phyloP scores from a whole-genome alignment of 2,888 invertebrate species.

The Zeuzera pyrina region DNA sequence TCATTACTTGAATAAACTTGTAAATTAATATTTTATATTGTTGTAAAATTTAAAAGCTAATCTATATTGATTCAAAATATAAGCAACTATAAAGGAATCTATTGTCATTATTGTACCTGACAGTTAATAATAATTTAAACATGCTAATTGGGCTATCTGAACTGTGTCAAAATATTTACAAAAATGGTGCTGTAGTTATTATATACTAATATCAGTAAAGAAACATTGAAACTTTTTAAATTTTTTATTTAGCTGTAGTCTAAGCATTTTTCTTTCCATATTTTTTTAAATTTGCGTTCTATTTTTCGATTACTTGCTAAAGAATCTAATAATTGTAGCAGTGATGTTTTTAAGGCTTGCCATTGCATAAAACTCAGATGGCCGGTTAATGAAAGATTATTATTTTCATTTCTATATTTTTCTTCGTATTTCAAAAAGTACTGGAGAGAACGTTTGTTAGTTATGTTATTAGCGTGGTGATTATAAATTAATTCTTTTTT shows the following conservation, averaged over 20 bases:
- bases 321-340: slow-evolving; percentile 34
- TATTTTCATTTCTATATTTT: slow-evolving; percentile 36
- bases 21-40: too few relatives aligned
- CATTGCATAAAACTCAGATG: slow-evolving; percentile 71
- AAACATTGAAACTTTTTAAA: slow-evolving; percentile 2
- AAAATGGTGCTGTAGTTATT: slow-evolving; percentile 13
- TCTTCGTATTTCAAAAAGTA: slow-evolving; percentile 50
- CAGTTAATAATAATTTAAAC: too few relatives aligned
- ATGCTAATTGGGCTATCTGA: too few relatives aligned
- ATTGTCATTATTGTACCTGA: too few relatives aligned
- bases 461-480: slow-evolving; percentile 37
- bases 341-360: slow-evolving; percentile 57
- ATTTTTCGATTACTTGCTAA: slow-evolving; percentile 41
- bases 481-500: slow-evolving; percentile 10
- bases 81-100: too few relatives aligned
- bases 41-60: too few relatives aligned
- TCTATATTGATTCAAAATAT: too few relatives aligned
- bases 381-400: slow-evolving; percentile 35
- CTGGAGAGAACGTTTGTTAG: slow-evolving; percentile 31
- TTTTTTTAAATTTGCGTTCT: slow-evolving; percentile 43
- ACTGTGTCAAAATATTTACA: too few relatives aligned
- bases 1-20: too few relatives aligned
- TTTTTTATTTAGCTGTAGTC: slow-evolving; percentile 47
- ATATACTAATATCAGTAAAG: slow-evolving; percentile 9
- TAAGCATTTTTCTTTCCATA: slow-evolving; percentile 61